Conservation (phyloP, 1,140 invertebrate species). For the Pseudomyrmex flavicornis region DNA sequence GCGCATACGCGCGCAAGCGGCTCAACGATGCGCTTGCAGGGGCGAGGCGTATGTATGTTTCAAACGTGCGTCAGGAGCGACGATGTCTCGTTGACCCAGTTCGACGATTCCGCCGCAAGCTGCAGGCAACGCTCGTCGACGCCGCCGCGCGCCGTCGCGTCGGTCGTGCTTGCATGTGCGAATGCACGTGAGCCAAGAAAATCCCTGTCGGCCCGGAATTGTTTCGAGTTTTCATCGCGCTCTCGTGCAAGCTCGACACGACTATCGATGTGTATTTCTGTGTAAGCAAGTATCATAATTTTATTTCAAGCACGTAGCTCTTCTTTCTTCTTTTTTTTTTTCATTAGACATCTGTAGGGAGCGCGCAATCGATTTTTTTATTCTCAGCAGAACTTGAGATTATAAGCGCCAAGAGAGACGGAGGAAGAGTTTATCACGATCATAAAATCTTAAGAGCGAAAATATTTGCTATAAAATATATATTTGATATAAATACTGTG, state of each 20-base stretch:
- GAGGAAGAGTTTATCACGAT: no score
- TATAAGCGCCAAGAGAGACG: no score
- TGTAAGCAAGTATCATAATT: constrained; percentile 1
- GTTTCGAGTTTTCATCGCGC: constrained; percentile 2
- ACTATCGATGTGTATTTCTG: constrained; percentile 8
- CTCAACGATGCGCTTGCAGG: constrained; percentile 29
- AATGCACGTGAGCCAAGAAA: constrained; percentile 40
- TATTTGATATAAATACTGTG: no score
- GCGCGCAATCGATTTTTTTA: neutral
- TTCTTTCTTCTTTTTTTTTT: no score
- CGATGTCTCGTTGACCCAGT: constrained; percentile 73
- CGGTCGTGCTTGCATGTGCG: constrained; percentile 33
- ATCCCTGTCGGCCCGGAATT: constrained; percentile 5
- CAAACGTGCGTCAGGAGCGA: constrained; percentile 68
- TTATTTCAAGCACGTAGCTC: neutral
- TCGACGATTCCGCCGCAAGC: constrained; percentile 62
- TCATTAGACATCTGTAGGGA: neutral
- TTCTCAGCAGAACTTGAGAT: no score
- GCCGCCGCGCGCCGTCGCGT: no score
- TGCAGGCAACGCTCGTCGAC: constrained; percentile 41
- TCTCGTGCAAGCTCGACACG: neutral
- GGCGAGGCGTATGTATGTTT: constrained; percentile 51
- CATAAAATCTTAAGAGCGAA: no score
- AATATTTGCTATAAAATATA: no score
- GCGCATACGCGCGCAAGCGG: constrained; percentile 58